These are phyloP conservation scores for Neodiprion pinetum DNA, from an alignment of 1,140 invertebrate genomes.

Conservation along the genomic window DNA sequence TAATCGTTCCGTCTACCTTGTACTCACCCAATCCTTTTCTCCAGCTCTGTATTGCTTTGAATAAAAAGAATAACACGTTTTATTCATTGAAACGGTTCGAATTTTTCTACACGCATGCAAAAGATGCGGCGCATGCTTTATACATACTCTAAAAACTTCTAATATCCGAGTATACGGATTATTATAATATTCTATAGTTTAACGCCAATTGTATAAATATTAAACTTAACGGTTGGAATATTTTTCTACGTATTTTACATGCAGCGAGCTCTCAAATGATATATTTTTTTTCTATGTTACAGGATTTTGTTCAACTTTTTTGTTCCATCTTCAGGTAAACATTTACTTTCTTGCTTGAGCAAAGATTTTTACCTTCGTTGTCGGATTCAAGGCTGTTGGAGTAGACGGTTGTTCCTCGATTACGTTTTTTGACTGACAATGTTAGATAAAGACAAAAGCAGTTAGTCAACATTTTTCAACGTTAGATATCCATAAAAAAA, in stretches of 20 bases:
- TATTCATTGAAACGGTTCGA: not conserved
- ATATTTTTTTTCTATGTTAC: too few relatives aligned
- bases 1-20: not conserved
- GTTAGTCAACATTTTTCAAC: slow-evolving; percentile 17
- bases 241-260: too few relatives aligned
- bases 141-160: too few relatives aligned
- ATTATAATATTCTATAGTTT: too few relatives aligned
- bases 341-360: not conserved
- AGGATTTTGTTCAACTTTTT: not conserved
- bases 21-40: not conserved
- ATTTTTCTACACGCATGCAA: too few relatives aligned
- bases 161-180: too few relatives aligned
- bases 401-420: slow-evolving; percentile 50
- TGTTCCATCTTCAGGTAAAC: not conserved
- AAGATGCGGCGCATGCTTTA: too few relatives aligned
- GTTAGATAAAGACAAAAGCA: not conserved
- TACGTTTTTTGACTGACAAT: slow-evolving; percentile 44
- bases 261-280: too few relatives aligned
- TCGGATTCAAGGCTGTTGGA: slow-evolving; percentile 46
- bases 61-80: not conserved
- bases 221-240: too few relatives aligned
- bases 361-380: slow-evolving; percentile 43
- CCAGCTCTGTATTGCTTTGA: not conserved
- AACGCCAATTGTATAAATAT: not conserved
- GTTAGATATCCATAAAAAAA: not conserved